Conservation (phyloP, 2,113 vertebrate genomes). For the Pomatorhinus ruficollis region DNA sequence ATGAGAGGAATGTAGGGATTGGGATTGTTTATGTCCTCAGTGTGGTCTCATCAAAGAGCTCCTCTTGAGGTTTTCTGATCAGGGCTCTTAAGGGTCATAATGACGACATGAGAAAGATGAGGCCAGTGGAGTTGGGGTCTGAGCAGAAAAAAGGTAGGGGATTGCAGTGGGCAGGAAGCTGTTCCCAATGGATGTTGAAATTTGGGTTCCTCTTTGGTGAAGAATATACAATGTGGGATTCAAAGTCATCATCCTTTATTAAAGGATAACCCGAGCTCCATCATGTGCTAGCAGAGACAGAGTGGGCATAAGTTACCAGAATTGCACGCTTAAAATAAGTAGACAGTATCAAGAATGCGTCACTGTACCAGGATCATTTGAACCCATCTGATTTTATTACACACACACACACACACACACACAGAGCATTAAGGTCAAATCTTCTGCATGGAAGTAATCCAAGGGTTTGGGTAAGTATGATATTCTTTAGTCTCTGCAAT, state of each 20-base stretch:
- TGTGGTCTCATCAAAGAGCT: background rate
- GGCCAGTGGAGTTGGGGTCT: background rate
- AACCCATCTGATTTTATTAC: slow-evolving; percentile 31
- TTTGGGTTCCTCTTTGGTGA: background rate
- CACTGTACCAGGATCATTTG: background rate
- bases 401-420: background rate
- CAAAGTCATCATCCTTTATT: background rate
- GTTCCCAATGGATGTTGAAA: background rate
- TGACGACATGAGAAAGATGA: background rate
- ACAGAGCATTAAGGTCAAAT: slow-evolving; percentile 37
- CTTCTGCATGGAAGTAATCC: slow-evolving; percentile 38
- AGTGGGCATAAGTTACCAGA: background rate
- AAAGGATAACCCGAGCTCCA: background rate
- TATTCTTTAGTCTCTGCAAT: slow-evolving; percentile 34
- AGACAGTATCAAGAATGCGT: background rate
- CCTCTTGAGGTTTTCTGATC: background rate
- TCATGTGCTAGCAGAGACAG: background rate
- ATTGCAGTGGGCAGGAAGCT: background rate
- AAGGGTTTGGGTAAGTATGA: slow-evolving; percentile 17
- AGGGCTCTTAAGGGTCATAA: background rate
- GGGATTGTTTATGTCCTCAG: background rate
- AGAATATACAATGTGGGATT: background rate
- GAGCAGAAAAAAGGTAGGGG: background rate
- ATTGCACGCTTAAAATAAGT: background rate
- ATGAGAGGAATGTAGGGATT: background rate